phyloP scores from a whole-genome alignment of 2,888 invertebrate genomes.

The Dynastes tityus region DNA sequence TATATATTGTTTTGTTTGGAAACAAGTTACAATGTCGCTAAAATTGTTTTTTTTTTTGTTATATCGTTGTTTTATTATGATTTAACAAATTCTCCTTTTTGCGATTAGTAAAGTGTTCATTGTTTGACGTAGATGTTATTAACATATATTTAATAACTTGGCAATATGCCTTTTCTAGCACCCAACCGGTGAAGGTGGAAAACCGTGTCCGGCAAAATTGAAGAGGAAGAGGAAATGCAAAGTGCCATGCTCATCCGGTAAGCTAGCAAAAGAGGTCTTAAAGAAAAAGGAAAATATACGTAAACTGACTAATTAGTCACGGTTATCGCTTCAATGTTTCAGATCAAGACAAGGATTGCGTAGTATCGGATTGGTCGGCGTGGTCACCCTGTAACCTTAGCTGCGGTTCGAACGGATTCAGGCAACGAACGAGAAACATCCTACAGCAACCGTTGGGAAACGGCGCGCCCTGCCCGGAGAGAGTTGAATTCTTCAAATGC shows the following conservation, averaged over 20 bases:
- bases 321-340: not conserved
- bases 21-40: too few relatives aligned
- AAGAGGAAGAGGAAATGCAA: conserved; percentile 67
- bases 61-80: too few relatives aligned
- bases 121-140: not conserved
- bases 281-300: too few relatives aligned
- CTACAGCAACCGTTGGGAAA: conserved; percentile 65
- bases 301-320: too few relatives aligned
- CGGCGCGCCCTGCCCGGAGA: conserved; percentile 67
- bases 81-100: too few relatives aligned
- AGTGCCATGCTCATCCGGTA: conserved; percentile 61
- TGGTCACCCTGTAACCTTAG: conserved; percentile 77
- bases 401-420: conserved; percentile 74
- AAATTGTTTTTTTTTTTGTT: too few relatives aligned
- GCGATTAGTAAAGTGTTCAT: too few relatives aligned
- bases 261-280: conserved; percentile 26
- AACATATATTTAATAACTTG: not conserved
- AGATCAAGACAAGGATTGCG: conserved; percentile 67
- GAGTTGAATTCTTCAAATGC: conserved; percentile 68
- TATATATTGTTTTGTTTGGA: too few relatives aligned
- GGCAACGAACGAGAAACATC: conserved; percentile 72
- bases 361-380: conserved; percentile 71
- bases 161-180: conserved; percentile 59
- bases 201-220: conserved; percentile 72
- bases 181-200: conserved; percentile 72